phyloP scores from a whole-genome alignment of 2,113 vertebrate genomes.

The Pycnonotus jocosus region DNA sequence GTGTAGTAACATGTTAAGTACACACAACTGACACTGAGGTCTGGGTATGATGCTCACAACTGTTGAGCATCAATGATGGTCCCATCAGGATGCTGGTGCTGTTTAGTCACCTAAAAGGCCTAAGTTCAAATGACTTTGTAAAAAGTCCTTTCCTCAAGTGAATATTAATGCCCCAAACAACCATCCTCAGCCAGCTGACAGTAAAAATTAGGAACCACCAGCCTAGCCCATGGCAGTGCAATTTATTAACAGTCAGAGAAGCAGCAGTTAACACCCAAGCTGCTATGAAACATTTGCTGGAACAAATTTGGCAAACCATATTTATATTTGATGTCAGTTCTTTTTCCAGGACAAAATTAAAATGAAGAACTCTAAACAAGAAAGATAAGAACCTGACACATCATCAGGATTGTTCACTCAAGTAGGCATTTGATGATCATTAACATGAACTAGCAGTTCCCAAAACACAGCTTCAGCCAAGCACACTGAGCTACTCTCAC shows the following conservation, averaged over 20 bases:
- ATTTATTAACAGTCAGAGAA: not conserved
- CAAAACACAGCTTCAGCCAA: not conserved
- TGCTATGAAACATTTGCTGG: not conserved
- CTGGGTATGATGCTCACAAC: not conserved
- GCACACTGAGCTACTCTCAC: not conserved
- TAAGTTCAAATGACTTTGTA: not conserved
- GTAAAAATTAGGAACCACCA: not conserved
- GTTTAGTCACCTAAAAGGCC: not conserved
- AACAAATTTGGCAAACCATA: not conserved
- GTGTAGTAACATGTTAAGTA: not conserved
- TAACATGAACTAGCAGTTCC: not conserved
- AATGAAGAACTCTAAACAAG: not conserved
- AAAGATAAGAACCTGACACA: not conserved
- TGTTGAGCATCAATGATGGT: not conserved
- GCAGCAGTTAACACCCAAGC: not conserved
- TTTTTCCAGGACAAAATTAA: not conserved
- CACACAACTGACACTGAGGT: fast-evolving
- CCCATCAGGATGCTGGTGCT: not conserved
- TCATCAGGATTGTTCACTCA: not conserved
- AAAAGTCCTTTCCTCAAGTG: not conserved
- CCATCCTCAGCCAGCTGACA: not conserved
- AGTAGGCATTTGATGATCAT: not conserved
- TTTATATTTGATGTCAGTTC: not conserved
- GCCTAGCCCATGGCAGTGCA: not conserved
- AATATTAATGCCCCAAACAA: not conserved